Evolutionary conservation across 2,888 invertebrate species (phyloP), one percentile per base, ranked within the genome.

Genomic region (Chymomyza amoena): DNA sequence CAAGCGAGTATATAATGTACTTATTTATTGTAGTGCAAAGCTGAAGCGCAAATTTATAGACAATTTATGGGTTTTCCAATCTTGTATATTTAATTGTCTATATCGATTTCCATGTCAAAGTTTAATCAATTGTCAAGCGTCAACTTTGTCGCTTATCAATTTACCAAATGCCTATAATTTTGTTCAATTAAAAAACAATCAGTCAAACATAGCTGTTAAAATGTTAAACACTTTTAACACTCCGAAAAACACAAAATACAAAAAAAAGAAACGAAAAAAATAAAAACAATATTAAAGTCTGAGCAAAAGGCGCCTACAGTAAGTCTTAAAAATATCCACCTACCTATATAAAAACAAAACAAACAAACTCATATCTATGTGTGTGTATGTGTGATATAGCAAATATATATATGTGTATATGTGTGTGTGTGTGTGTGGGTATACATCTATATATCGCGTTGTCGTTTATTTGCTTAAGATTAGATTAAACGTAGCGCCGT

Each of bases 181-280:
- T 73, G 68, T 73, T 68, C 76, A 79, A 88, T 87, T 81, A 87
- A 84, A 87, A 79, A 70, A 6, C 81, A 85, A 87, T 85, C 85
- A 85, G 66, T 85, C 81, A 80, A 66, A 60, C 45, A 25, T 59
- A 57, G 69, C 60, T 63, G 77, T 57, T 45, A 68, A 69, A 74
- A 61, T 39, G 70, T 66, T 84, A 68, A 78, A 70, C 70, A 71
- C 72, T 65, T 75, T 75, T 73, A 75, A 69, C 72, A 63, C 72
- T 52, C 64, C 28, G 57, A 66, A 66, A 70, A 66, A 16, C 3
- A 25, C 25, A 61, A 57, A 15, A 59, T 51, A 25, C n/a, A 66
- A 61, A 64, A 45, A 32, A 36, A 62, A 68, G 13, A 61, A 68
- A 62, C n/a, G n/a, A 64, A 52, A 32, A 70, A 71, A 71, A 78